Conservation (phyloP, 2,888 invertebrate genomes). For the Merodon equestris region DNA sequence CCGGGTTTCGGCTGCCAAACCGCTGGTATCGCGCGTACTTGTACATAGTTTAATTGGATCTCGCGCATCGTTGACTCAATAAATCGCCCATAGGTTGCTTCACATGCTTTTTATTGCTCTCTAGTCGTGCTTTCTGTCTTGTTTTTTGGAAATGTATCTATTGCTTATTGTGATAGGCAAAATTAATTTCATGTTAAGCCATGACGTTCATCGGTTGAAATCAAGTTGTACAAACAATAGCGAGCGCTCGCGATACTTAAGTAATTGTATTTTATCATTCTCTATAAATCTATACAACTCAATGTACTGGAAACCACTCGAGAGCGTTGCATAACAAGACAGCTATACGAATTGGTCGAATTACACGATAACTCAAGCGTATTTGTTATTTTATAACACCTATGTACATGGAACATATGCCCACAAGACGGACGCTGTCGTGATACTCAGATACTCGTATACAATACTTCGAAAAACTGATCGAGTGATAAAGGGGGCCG, state of each 20-base stretch:
- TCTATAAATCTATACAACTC: constrained; percentile 27
- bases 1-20: no score
- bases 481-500: neutral
- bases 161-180: constrained; percentile 7
- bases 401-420: constrained; percentile 33
- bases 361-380: constrained; percentile 49
- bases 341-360: constrained; percentile 53
- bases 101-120: neutral
- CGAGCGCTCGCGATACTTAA: constrained; percentile 26
- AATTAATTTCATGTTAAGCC: constrained; percentile 32
- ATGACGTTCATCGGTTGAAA: constrained; percentile 21
- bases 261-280: constrained; percentile 29
- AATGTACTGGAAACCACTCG: constrained; percentile 8
- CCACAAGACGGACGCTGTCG: constrained; percentile 8
- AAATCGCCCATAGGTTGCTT: constrained; percentile 36
- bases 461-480: neutral
- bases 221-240: constrained; percentile 32
- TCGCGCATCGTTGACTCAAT: constrained; percentile 46
- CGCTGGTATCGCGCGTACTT: no score
- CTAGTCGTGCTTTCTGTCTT: neutral
- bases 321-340: constrained; percentile 49
- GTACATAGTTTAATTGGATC: constrained; percentile 18
- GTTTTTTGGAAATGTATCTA: neutral
- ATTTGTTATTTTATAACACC: constrained; percentile 54
- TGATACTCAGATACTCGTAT: no score